These are phyloP conservation scores for Lepidotrigona ventralis DNA, from an alignment of 1,140 invertebrate species.

Conservation along the genomic window DNA sequence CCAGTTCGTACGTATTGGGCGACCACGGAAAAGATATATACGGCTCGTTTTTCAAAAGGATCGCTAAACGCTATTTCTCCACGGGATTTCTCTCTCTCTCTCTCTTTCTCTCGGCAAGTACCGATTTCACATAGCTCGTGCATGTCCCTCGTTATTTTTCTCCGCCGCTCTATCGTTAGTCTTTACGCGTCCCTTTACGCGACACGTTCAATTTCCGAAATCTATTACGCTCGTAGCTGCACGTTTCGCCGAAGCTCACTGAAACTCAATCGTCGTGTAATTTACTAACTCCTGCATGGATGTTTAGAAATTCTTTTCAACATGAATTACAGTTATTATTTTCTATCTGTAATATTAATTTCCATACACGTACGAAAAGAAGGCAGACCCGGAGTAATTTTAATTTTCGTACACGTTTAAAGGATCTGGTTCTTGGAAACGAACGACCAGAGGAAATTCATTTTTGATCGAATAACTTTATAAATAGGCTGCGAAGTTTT, in stretches of 20 bases:
- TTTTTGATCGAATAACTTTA: too few relatives aligned
- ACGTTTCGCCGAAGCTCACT: neutral
- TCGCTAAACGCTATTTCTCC: neutral
- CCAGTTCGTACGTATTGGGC: slow-evolving; percentile 1
- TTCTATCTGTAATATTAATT: too few relatives aligned
- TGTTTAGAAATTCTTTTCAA: too few relatives aligned
- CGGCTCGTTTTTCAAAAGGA: slow-evolving; percentile 8
- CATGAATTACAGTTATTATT: too few relatives aligned
- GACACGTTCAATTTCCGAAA: slow-evolving; percentile 6
- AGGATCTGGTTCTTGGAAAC: too few relatives aligned
- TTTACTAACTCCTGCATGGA: neutral
- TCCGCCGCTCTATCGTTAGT: neutral
- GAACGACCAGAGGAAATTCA: too few relatives aligned
- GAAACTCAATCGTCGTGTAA: too few relatives aligned
- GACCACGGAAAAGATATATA: neutral
- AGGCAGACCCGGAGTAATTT: too few relatives aligned
- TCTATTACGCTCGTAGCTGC: neutral
- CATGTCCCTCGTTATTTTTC: neutral
- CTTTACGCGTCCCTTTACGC: neutral
- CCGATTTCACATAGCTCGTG: neutral
- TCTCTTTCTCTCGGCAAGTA: neutral
- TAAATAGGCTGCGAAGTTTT: too few relatives aligned
- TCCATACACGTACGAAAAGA: too few relatives aligned
- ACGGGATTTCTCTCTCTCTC: too few relatives aligned
- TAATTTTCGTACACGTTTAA: too few relatives aligned